Evolutionary conservation across 2,113 vertebrate species (phyloP), one percentile per base, ranked within the genome.

Genomic region (Seriola rivoliana): DNA sequence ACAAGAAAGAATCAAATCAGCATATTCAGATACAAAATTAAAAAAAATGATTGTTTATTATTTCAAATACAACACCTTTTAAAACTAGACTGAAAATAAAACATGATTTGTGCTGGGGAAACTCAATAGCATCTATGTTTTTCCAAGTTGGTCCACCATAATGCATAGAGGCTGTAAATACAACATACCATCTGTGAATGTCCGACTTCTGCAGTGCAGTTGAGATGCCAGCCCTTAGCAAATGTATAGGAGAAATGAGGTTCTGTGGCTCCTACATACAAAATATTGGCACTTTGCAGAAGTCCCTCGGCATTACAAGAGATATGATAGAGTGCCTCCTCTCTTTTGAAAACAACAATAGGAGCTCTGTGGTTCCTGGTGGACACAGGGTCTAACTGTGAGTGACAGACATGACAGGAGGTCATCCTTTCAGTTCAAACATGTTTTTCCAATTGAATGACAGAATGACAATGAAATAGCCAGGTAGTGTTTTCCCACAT

Each of bases 361-460:
- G 40, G 60, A 32, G 76, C 64, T 29, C 8, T 5, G 23, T 10
- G 25, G 68, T 40, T 78, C 73, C 74, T 46, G 46, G 68, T 52
- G 79, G 84, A 80, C 36, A 9, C 50, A 11, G 23, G 46, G 54
- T 59, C 62, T 65, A 69, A 74, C 58, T 60, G 52, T 80, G 80
- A 86, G 50, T 81, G 82, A 87, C 82, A 55, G 76, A 60, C n/a
- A 76, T 60, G 79, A 80, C 83, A 85, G 78, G 57, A 1, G 90
- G 82, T 91, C 88, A 78, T 21, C 70, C 64, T 71, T 55, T 84
- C 73, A 71, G 25, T 8, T 21, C 54, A 78, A 81, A 71, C 54
- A 25, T 48, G 40, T 25, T 85, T 88, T 79, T 75, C 23, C 42
- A 9, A 29, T 17, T 74, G 54, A 83, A 70, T 63, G 75, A 87